Conservation (phyloP, 2,888 invertebrate species). For the Melinaea marsaeus region DNA sequence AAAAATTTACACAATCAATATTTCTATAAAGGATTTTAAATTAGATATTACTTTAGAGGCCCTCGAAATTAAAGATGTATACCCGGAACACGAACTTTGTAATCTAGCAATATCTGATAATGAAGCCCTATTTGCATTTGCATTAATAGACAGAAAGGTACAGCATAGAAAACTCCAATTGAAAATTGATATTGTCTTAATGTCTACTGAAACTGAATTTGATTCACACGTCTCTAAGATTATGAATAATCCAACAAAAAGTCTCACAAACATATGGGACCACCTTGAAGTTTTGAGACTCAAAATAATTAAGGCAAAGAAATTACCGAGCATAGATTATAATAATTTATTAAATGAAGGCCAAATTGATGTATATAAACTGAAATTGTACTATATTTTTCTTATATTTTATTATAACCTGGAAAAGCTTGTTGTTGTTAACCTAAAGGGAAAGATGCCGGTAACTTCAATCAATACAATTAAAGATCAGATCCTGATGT, state of each 20-base stretch:
- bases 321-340: conserved; percentile 47
- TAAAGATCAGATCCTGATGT: conserved; percentile 51
- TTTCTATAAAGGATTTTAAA: conserved; percentile 29
- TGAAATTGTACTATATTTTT: conserved; percentile 56
- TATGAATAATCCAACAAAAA: conserved; percentile 48
- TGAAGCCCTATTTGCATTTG: conserved; percentile 44
- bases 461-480: conserved; percentile 48
- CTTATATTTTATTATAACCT: conserved; percentile 44
- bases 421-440: conserved; percentile 39
- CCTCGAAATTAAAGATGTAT: conserved; percentile 46
- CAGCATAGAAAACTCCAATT: conserved; percentile 47
- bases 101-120: conserved; percentile 49
- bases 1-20: conserved; percentile 48
- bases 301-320: conserved; percentile 50
- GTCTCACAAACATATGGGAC: conserved; percentile 55
- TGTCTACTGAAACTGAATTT: conserved; percentile 37
- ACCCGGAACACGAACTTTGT: conserved; percentile 45
- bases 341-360: conserved; percentile 42
- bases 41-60: conserved; percentile 38
- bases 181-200: conserved; percentile 49
- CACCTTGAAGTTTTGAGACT: conserved; percentile 55
- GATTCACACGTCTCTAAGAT: conserved; percentile 41
- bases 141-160: conserved; percentile 47
- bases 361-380: conserved; percentile 46
- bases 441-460: conserved; percentile 38